Evolutionary conservation across 2,113 vertebrate genomes (phyloP).

Genomic region (Lagenorhynchus albirostris): DNA sequence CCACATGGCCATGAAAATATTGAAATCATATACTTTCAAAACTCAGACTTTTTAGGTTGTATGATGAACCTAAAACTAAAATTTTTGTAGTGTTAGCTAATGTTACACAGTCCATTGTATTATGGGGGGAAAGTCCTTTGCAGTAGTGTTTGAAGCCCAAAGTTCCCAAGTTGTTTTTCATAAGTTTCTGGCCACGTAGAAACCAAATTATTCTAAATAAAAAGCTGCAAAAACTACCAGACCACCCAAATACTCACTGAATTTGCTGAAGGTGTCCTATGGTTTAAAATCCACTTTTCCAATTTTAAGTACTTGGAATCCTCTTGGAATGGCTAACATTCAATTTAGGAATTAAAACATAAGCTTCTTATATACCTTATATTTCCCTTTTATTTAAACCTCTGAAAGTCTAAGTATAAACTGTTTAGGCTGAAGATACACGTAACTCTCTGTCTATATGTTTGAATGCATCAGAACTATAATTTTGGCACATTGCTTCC

Average conservation of each 20-base stretch:
- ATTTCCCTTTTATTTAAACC: conserved; percentile 8
- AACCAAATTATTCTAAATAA: conserved; percentile 10
- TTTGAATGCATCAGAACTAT: background rate
- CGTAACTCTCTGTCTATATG: background rate
- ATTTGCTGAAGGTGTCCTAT: background rate
- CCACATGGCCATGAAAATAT: background rate
- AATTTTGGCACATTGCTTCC: background rate
- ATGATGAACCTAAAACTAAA: background rate
- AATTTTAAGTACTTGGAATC: conserved; percentile 43
- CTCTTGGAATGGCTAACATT: background rate
- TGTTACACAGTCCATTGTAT: background rate
- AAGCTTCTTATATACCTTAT: background rate
- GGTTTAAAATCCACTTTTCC: conserved; percentile 22
- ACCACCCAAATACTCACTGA: background rate
- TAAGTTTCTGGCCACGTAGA: background rate
- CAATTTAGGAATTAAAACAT: conserved; percentile 29
- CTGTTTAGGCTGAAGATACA: background rate
- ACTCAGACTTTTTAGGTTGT: background rate
- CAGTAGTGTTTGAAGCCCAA: background rate
- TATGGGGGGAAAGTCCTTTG: background rate
- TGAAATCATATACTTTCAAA: background rate
- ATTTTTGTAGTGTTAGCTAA: background rate
- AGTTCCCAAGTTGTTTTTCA: conserved; percentile 39
- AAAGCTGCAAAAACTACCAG: background rate
- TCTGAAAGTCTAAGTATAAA: conserved; percentile 24